Percentiles rank a stretch among this genome's conserved stretches.
Evolutionary conservation across 1,140 invertebrate species (phyloP).

Genomic region (Rhagoletis pomonella): DNA sequence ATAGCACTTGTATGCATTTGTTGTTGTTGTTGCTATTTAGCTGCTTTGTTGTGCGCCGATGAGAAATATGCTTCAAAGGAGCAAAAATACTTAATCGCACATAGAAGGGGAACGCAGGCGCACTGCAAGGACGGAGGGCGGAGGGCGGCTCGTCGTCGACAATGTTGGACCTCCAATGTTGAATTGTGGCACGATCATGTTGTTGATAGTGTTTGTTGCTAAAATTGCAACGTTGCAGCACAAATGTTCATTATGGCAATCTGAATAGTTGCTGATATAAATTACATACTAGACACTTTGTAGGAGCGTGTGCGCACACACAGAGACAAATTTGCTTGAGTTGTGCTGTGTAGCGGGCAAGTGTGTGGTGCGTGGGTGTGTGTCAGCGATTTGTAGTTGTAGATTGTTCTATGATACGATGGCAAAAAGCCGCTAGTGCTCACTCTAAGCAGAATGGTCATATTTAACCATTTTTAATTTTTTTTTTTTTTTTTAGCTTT

Average conservation of each 20-base stretch:
- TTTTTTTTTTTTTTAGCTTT: neutral
- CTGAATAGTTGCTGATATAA: constrained; percentile 40
- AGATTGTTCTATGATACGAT: constrained; percentile 26
- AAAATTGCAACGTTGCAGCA: constrained; percentile 29
- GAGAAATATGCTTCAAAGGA: constrained; percentile 25
- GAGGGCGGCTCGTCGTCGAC: constrained; percentile 5
- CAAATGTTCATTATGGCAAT: constrained; percentile 48
- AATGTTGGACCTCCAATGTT: constrained; percentile 55
- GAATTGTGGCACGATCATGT: constrained; percentile 57
- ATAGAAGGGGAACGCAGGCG: neutral
- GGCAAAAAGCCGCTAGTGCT: neutral
- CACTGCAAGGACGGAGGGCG: neutral
- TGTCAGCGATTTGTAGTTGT: constrained; percentile 40
- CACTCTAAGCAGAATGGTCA: neutral
- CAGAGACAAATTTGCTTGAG: neutral
- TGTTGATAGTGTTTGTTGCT: constrained; percentile 45
- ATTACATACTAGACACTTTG: neutral
- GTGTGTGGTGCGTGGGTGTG: neutral
- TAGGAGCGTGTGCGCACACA: neutral
- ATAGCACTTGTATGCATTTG: neutral
- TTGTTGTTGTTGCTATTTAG: neutral
- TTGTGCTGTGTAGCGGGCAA: neutral
- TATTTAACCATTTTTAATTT: neutral
- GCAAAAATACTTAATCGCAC: neutral
- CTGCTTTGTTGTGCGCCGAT: constrained; percentile 44